Evolutionary conservation across 2,113 vertebrate species (phyloP).

Genomic region (Sialia sialis): DNA sequence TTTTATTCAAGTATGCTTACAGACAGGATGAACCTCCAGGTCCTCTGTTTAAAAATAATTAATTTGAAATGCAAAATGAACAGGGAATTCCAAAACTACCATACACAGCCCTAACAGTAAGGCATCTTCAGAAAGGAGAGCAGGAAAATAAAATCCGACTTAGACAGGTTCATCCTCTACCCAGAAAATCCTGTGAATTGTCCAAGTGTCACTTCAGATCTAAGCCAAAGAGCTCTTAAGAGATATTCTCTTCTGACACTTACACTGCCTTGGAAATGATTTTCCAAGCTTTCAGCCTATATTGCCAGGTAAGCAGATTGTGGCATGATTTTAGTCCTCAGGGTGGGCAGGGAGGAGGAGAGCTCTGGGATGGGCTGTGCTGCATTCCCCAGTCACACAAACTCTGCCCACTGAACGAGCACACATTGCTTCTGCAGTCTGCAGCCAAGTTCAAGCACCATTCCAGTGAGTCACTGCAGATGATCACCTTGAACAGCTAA

Average conservation of each 20-base stretch:
- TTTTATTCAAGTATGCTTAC: neutral
- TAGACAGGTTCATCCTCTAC: neutral
- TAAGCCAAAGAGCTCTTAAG: neutral
- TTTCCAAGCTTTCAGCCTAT: neutral
- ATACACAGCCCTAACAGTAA: neutral
- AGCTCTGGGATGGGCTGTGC: neutral
- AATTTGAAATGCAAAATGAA: neutral
- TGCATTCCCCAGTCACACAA: neutral
- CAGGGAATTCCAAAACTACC: neutral
- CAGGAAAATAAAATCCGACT: neutral
- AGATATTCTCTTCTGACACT: neutral
- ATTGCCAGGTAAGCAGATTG: neutral
- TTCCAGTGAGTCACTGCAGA: neutral
- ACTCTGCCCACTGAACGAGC: neutral
- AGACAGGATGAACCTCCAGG: neutral
- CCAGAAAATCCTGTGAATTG: neutral
- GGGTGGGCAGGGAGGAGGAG: neutral
- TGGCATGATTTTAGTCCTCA: neutral
- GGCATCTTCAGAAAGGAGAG: neutral
- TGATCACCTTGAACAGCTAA: neutral
- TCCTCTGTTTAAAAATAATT: neutral
- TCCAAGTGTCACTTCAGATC: neutral
- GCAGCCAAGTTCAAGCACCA: neutral
- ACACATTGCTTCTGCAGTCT: rapidly evolving
- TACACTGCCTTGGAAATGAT: neutral